Conservation (phyloP, 2,797 vertebrate species). For the Falco rusticolus region DNA sequence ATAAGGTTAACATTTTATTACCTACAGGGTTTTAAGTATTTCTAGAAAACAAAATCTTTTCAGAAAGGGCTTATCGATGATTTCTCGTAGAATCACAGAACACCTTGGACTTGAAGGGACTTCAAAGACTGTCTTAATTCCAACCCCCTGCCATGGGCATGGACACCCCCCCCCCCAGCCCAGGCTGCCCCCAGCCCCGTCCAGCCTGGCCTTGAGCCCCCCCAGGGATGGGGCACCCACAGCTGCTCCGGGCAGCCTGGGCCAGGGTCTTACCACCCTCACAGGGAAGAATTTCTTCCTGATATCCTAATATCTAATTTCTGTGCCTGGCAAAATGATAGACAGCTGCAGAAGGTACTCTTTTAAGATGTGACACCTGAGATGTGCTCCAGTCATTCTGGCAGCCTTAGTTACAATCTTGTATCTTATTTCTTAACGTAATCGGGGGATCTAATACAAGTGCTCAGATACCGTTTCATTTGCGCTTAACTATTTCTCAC, state of each 20-base stretch:
- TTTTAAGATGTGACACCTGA: not conserved
- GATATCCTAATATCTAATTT: too few species aligned
- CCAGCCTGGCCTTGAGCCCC: too few species aligned
- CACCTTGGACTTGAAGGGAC: too few species aligned
- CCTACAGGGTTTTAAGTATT: not conserved
- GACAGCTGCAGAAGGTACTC: not conserved
- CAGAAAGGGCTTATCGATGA: not conserved
- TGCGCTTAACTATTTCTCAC: not conserved
- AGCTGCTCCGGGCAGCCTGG: too few species aligned
- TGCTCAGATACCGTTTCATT: not conserved
- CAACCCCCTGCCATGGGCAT: too few species aligned
- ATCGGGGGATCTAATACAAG: not conserved
- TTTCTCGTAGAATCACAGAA: not conserved
- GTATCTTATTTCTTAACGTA: accelerated
- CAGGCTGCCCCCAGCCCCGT: too few species aligned
- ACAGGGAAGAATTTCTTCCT: too few species aligned
- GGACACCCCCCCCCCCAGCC: too few species aligned
- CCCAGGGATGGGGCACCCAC: too few species aligned
- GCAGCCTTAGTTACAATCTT: not conserved
- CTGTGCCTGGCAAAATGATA: not conserved
- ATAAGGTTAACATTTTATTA: not conserved
- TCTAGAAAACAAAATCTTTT: not conserved
- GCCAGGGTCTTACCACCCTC: too few species aligned
- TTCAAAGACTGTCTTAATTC: too few species aligned
- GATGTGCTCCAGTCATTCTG: not conserved